A percentile compares a stretch with the other conserved stretches of the same genome.
phyloP scores from a whole-genome alignment of 2,888 invertebrate species.

The Catotricha subobsoleta region DNA sequence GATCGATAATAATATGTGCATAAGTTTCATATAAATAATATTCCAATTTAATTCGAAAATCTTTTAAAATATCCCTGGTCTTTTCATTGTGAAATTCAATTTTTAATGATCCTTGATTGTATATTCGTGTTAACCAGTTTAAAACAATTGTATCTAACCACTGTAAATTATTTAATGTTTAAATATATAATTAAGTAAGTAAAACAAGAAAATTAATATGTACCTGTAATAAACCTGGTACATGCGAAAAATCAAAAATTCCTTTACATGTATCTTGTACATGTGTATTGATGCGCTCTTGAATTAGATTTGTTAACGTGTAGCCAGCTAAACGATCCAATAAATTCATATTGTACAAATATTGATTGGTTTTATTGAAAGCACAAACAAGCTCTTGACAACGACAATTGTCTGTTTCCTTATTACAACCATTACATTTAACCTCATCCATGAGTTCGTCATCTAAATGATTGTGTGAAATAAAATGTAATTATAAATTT shows the following conservation, averaged over 20 bases:
- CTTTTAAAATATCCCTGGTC: constrained; percentile 38
- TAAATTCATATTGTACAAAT: constrained; percentile 56
- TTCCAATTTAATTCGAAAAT: constrained; percentile 56
- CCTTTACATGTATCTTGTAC: constrained; percentile 73
- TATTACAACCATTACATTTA: constrained; percentile 55
- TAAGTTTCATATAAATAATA: constrained; percentile 79
- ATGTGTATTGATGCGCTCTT: constrained; percentile 63
- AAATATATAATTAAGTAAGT: neutral
- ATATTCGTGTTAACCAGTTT: constrained; percentile 72
- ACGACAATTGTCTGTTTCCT: constrained; percentile 39
- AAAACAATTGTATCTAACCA: constrained; percentile 78
- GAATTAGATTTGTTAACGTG: constrained; percentile 65
- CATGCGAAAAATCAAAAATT: constrained; percentile 68
- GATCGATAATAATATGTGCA: constrained; percentile 71
- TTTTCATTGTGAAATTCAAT: constrained; percentile 36
- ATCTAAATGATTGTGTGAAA: constrained; percentile 28
- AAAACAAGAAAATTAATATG: constrained; percentile 11
- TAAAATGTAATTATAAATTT: no score
- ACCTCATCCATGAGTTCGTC: constrained; percentile 39
- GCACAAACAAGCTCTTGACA: constrained; percentile 39
- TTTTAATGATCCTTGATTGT: constrained; percentile 44
- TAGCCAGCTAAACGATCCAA: constrained; percentile 72
- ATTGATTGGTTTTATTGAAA: constrained; percentile 58
- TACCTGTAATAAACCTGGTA: constrained; percentile 56
- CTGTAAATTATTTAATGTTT: constrained; percentile 25